Percentiles rank a stretch among this genome's conserved stretches.
Evolutionary conservation across 1,140 invertebrate genomes (phyloP).

Genomic region (Sitobion miscanthi): DNA sequence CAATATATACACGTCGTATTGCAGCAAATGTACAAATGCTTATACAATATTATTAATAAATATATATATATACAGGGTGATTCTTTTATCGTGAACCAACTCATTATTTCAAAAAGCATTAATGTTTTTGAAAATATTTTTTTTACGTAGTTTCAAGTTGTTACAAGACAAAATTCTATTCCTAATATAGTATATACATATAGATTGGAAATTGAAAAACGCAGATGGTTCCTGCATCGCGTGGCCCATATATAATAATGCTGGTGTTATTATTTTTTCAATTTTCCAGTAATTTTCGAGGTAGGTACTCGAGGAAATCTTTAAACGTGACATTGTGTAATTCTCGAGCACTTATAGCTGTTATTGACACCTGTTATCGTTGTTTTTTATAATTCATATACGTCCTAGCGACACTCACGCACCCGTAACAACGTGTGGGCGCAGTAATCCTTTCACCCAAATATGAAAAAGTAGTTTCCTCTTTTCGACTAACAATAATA

Average conservation of each 20-base stretch:
- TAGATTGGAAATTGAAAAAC: background rate
- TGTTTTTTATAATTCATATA: background rate
- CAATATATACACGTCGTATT: background rate
- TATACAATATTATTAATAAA: background rate
- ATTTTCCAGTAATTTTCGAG: background rate
- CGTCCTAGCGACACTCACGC: no score
- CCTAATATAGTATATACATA: background rate
- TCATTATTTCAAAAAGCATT: no score
- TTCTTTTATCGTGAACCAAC: no score
- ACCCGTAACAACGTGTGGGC: no score
- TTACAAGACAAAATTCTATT: no score
- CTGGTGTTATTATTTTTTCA: background rate
- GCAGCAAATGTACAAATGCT: background rate
- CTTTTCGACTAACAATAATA: no score
- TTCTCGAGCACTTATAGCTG: background rate
- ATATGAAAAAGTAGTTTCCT: no score
- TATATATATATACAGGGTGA: no score
- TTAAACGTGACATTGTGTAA: background rate
- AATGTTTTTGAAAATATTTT: no score
- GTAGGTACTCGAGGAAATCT: background rate
- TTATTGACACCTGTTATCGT: background rate
- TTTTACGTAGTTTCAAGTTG: no score
- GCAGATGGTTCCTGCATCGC: background rate
- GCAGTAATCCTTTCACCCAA: no score
- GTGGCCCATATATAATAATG: background rate